Base-by-base conservation (phyloP, 2,888 invertebrate species). In the Galerucella pusilla region DNA sequence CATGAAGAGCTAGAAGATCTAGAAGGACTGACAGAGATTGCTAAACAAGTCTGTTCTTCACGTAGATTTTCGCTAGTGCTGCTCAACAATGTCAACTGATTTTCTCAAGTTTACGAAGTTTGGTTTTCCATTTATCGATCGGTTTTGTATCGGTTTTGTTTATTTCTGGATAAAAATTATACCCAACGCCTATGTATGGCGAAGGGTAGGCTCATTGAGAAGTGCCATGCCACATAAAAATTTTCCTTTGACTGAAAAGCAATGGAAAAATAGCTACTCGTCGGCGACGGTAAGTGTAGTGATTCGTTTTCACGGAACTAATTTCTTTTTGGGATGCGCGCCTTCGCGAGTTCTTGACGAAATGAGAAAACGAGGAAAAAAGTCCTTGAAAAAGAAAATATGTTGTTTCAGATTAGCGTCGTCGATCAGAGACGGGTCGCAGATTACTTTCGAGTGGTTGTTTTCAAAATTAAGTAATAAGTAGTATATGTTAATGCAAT, bases 231-330 rank as follows among this genome's bases (percentile, higher is more conserved):
- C 57, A 46, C 49, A 49, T 25, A 57, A 65, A 71, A 54, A 65
- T 71, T 71, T 57, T 57, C 71, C 35, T 42, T 42, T 42, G 35
- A 42, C 35, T 42, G 35, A 42, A 42, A 42, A 42, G 35, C 35
- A 42, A 42, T 42, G 35, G 71, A 72, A 72, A 71, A 66, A 67
- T 72, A 57, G 9, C 57, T 16, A 66, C 72, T 57, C 66, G 49
- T 42, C 25, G 52, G 49, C 64, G 20, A 28, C 54, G 64, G 65
- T n/a, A 63, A 71, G 71, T 71, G 71, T 71, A 71, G 71, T 71
- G 71, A 71, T 71, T 71, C 71, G 65, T 71, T 71, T 71, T 71
- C 57, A 71, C 54, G 54, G 64, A 71, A 71, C 64, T 71, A 71
- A 71, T 71, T 71, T 71, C 57, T 45, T 68, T 59, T 20, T 14